Evolutionary conservation across 2,888 invertebrate species (phyloP).

Genomic region (Sphecodes monilicornis): DNA sequence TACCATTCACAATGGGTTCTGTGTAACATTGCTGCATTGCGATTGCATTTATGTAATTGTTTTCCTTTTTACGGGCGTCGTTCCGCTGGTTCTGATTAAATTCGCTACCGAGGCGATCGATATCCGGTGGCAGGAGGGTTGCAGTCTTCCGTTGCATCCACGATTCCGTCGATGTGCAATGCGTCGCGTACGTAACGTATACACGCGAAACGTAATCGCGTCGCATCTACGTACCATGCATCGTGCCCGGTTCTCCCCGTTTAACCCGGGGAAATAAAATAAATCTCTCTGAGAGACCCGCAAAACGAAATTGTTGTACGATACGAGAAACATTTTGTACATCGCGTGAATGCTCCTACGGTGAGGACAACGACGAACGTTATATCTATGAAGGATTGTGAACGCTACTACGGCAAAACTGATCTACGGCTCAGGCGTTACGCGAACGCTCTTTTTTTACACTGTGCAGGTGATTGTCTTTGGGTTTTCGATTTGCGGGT

Average conservation of each 20-base stretch:
- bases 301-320: conserved; percentile 50
- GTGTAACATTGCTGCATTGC: conserved; percentile 75
- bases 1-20: conserved; percentile 74
- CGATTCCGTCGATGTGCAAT: conserved; percentile 39
- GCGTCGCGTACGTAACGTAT: not conserved
- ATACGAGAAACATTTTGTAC: conserved; percentile 53
- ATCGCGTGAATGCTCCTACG: conserved; percentile 42
- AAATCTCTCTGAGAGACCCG: conserved; percentile 39
- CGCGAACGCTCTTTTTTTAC: conserved; percentile 36
- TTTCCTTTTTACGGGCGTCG: conserved; percentile 52
- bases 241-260: not conserved
- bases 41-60: conserved; percentile 70
- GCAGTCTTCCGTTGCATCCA: conserved; percentile 45
- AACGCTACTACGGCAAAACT: conserved; percentile 27
- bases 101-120: conserved; percentile 58
- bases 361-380: conserved; percentile 31
- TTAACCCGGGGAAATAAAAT: not conserved
- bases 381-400: conserved; percentile 25
- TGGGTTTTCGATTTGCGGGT: conserved; percentile 63
- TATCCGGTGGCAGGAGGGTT: conserved; percentile 24
- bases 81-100: conserved; percentile 60
- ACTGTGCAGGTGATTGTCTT: conserved; percentile 67
- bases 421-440: conserved; percentile 38
- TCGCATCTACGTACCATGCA: conserved; percentile 20
- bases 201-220: conserved; percentile 5